Conservation (phyloP, 2,888 invertebrate genomes). For the Drosophila picticornis region DNA sequence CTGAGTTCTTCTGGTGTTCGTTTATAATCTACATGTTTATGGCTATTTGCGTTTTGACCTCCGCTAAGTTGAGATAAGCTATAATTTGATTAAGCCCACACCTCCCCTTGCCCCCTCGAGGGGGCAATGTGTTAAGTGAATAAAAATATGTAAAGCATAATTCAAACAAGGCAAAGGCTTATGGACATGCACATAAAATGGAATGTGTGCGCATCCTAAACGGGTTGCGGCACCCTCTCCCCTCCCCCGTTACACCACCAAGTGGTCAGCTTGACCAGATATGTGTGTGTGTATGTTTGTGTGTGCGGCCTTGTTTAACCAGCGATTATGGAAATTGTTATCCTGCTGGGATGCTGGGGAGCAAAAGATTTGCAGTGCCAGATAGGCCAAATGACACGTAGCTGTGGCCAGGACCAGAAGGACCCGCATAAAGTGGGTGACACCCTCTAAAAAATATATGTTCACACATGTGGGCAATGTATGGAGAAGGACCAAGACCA, state of each 20-base stretch:
- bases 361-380: conserved; percentile 62
- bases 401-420: conserved; percentile 45
- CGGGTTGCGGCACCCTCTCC: conserved; percentile 34
- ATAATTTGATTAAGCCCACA: conserved; percentile 71
- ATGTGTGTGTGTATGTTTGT: conserved; percentile 37
- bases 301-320: conserved; percentile 74
- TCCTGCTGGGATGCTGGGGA: conserved; percentile 28
- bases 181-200: conserved; percentile 60
- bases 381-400: conserved; percentile 79
- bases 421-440: conserved; percentile 67
- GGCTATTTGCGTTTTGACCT: conserved; percentile 80
- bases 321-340: conserved; percentile 79
- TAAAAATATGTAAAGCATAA: conserved; percentile 80
- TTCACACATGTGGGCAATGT: conserved; percentile 70
- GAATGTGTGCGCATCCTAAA: conserved; percentile 62
- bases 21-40: conserved; percentile 77
- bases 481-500: conserved; percentile 10
- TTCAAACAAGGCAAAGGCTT: conserved; percentile 70
- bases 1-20: conserved; percentile 29
- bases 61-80: conserved; percentile 76
- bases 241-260: not conserved
- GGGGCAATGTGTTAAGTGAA: conserved; percentile 72
- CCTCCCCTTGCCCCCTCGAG: not conserved
- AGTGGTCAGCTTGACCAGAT: conserved; percentile 68
- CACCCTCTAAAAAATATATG: conserved; percentile 79